Conservation (phyloP, 2,888 invertebrate genomes). For the Liopterus haemorrhoidalis region DNA sequence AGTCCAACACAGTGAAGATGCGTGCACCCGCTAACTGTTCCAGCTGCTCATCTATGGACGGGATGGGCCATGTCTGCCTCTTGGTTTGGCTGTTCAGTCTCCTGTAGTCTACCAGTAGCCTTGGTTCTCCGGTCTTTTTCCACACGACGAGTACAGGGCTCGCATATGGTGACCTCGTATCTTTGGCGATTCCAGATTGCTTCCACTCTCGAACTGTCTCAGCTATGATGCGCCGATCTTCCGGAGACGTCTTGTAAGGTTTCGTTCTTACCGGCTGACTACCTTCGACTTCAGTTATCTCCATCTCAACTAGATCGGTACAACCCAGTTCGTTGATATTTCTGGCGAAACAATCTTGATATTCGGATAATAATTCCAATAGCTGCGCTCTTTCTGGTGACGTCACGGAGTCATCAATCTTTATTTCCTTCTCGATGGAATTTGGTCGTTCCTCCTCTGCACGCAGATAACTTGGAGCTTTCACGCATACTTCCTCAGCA, state of each 20-base stretch:
- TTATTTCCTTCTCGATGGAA: no score
- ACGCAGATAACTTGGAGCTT: no score
- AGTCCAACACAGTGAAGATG: constrained; percentile 20
- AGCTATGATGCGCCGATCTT: constrained; percentile 16
- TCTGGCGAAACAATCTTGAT: no score
- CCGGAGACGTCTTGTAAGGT: constrained; percentile 16
- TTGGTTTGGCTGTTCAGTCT: constrained; percentile 26
- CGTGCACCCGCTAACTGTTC: constrained; percentile 22
- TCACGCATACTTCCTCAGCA: no score
- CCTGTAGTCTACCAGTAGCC: constrained; percentile 29
- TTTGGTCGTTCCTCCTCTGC: no score
- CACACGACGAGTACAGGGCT: constrained; percentile 28
- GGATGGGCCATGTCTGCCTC: constrained; percentile 26
- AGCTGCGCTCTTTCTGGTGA: no score
- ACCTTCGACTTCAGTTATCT: no score
- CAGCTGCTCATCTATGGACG: constrained; percentile 27
- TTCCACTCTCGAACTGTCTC: constrained; percentile 28
- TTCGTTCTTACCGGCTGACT: constrained; percentile 16
- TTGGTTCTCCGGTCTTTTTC: constrained; percentile 25
- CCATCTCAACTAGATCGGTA: no score
- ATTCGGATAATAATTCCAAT: no score
- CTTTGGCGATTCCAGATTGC: constrained; percentile 25
- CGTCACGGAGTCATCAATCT: no score
- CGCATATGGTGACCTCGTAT: constrained; percentile 30
- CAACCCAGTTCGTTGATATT: no score